Conservation (phyloP, 2,797 vertebrate species). For the Lindbergichthys nudifrons region DNA sequence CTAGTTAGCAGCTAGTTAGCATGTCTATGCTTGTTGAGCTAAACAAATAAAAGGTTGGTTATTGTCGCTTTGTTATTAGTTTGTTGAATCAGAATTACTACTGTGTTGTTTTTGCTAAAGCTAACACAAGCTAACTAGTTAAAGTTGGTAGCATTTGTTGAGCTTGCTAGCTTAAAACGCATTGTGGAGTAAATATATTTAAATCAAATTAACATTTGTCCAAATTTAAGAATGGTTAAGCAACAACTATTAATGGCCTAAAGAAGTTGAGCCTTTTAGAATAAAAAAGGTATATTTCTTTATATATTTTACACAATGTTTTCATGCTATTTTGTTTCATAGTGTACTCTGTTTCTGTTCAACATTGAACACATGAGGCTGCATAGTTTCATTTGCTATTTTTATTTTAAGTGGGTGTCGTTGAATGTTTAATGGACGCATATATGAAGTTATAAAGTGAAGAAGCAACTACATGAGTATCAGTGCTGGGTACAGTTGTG, state of each 20-base stretch:
- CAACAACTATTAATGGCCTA: no score
- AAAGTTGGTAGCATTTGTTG: background rate
- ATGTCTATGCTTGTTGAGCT: background rate
- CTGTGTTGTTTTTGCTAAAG: background rate
- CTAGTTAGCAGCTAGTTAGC: background rate
- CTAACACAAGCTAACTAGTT: background rate
- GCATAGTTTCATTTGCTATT: slow-evolving; percentile 10
- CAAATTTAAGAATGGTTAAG: background rate
- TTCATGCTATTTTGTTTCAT: background rate
- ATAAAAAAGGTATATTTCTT: background rate
- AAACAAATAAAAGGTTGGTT: background rate
- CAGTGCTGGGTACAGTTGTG: slow-evolving; percentile 38
- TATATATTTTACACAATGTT: slow-evolving; percentile 4
- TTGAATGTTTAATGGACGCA: background rate
- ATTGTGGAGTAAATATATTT: background rate
- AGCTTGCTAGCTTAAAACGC: background rate
- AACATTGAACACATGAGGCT: slow-evolving; percentile 21
- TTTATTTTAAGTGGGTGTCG: slow-evolving; percentile 19
- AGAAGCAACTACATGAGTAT: slow-evolving; percentile 2
- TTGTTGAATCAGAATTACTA: background rate
- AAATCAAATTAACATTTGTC: background rate
- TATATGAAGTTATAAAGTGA: slow-evolving; percentile 5
- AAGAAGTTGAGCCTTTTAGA: background rate
- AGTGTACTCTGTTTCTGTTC: background rate
- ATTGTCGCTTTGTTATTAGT: background rate